phyloP scores from a whole-genome alignment of 35 echinoderm and acorn worm species.

The Lytechinus variegatus region DNA sequence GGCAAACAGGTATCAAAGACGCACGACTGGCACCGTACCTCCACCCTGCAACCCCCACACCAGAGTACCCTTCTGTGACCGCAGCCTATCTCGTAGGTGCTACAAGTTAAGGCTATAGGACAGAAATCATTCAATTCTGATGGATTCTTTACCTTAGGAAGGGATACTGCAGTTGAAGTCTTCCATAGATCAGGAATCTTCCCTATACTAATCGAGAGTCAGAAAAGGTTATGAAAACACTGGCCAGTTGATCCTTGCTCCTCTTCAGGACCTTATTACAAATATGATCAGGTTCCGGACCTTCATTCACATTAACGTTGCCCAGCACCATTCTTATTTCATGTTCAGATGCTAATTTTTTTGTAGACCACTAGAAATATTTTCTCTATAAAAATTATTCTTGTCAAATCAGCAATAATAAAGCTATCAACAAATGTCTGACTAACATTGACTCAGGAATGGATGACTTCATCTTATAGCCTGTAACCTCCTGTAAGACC shows the following conservation, averaged over 20 bases:
- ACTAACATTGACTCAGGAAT: background rate
- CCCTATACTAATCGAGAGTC: background rate
- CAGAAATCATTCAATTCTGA: background rate
- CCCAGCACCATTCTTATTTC: background rate
- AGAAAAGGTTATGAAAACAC: background rate
- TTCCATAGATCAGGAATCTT: slow-evolving; percentile 22
- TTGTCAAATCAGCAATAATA: background rate
- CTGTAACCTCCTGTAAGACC: background rate
- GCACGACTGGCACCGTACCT: no score
- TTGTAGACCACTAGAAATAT: no score
- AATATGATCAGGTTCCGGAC: background rate
- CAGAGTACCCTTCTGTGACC: no score
- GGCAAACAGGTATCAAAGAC: no score
- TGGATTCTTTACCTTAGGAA: slow-evolving; percentile 31
- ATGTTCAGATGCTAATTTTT: background rate
- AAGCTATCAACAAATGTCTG: background rate
- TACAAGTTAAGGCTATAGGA: slow-evolving; percentile 35
- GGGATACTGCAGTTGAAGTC: background rate
- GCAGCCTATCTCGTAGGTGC: no score
- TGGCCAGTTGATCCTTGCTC: slow-evolving; percentile 9
- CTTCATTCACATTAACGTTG: slow-evolving; percentile 17
- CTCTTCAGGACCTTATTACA: slow-evolving; percentile 8
- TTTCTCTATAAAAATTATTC: background rate
- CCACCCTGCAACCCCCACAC: no score
- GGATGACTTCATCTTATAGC: background rate